Percentiles rank a stretch among this genome's conserved stretches.
phyloP scores from a whole-genome alignment of 2,797 vertebrate species.

The Coracias cyanogaster region DNA sequence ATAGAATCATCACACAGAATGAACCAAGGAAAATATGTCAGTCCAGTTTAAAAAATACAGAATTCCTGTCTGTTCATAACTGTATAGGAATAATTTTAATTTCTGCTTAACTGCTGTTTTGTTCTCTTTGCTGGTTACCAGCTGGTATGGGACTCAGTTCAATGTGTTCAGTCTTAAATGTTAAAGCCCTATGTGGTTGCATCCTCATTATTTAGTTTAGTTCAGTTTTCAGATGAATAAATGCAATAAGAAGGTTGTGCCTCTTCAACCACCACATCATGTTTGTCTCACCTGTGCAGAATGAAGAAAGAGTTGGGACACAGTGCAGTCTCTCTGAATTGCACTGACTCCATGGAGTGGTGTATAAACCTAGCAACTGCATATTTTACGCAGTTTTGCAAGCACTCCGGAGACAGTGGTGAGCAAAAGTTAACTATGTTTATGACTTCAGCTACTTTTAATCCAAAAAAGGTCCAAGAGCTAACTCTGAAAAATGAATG shows the following conservation, averaged over 20 bases:
- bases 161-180: conserved; percentile 57
- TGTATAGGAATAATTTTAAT: neutral
- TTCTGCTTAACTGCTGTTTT: conserved; percentile 26
- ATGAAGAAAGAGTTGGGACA: neutral
- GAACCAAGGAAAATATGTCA: neutral
- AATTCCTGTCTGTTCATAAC: neutral
- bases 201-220: conserved; percentile 50
- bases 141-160: conserved; percentile 56
- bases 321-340: neutral
- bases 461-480: neutral
- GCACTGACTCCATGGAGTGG: neutral
- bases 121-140: conserved; percentile 16
- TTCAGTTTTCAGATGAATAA: conserved; percentile 57
- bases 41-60: neutral
- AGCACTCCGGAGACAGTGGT: neutral
- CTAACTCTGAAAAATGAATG: neutral
- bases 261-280: conserved; percentile 23
- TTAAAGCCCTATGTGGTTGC: conserved; percentile 23
- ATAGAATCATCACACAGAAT: neutral
- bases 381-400: neutral
- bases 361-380: neutral
- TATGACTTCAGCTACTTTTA: neutral
- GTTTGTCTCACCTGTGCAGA: conserved; percentile 13
- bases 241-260: conserved; percentile 35
- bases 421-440: neutral